A percentile compares a stretch with the other conserved stretches of the same genome.
Evolutionary conservation across 2,888 invertebrate genomes (phyloP).

Genomic region (Monochamus alternatus): DNA sequence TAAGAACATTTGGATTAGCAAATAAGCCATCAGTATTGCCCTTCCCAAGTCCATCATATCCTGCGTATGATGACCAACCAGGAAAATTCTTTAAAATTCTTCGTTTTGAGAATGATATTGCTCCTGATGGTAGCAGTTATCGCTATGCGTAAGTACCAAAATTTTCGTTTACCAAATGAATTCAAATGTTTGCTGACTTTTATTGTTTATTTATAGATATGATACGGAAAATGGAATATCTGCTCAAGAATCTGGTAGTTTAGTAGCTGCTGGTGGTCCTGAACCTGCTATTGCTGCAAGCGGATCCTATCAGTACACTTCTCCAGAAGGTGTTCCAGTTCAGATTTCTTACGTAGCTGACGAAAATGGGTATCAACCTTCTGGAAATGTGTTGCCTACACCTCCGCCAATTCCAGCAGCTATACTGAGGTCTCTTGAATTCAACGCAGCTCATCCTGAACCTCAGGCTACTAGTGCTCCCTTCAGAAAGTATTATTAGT

Average conservation of each 20-base stretch:
- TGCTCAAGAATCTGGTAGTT: conserved; percentile 73
- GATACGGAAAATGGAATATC: conserved; percentile 77
- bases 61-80: not conserved
- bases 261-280: conserved; percentile 56
- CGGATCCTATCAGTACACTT: conserved; percentile 68
- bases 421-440: conserved; percentile 75
- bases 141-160: conserved; percentile 40
- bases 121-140: conserved; percentile 33
- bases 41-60: not conserved
- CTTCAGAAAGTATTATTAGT: not conserved
- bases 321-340: conserved; percentile 57
- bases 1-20: not conserved
- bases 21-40: not conserved
- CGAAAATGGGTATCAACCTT: conserved; percentile 61
- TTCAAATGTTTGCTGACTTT: not conserved
- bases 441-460: conserved; percentile 71
- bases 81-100: conserved; percentile 22
- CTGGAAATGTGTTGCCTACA: conserved; percentile 52
- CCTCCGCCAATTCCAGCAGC: conserved; percentile 64
- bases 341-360: conserved; percentile 58
- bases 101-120: conserved; percentile 33
- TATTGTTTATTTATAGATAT: conserved; percentile 66
- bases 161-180: not conserved
- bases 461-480: not conserved
- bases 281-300: conserved; percentile 66